Evolutionary conservation across 2,888 invertebrate genomes (phyloP), one percentile per base, ranked within the genome.

Genomic region (Drosophila kanekoi): DNA sequence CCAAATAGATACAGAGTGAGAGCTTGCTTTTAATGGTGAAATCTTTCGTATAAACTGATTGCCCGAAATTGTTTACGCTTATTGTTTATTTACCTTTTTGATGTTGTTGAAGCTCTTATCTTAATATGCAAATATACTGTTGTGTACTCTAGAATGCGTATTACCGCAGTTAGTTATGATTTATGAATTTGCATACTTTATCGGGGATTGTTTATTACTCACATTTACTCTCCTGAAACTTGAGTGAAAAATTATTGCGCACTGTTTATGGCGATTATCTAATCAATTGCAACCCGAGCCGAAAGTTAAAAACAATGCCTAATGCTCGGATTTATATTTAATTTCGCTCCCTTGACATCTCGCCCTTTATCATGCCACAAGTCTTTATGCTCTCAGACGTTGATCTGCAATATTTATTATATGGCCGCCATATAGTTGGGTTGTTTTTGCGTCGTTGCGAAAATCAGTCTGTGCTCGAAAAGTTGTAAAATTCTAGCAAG

Each of bases 371-470:
- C 35, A 43, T 28, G 18, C 33, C 13, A 18, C 35, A 57, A 32
- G 18, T 18, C n/a, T 16, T 35, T 40, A 51, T 52, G 38, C 37
- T 63, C 23, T 23, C 1, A 23, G 23, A 23, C 44, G 53, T 57
- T 51, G 56, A 63, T 63, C 68, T 72, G 60, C 23, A 53, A 49
- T 58, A 45, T 44, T 16, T 71, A 48, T 41, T 65, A 49, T 66
- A 74, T 83, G 54, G 82, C 65, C 51, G 72, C 64, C 69, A 71
- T 81, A 77, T 77, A 79, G 66, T 60, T 60, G 75, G 72, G 66
- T 4, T 23, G 51, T 56, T 82, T 72, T 70, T 82, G 79, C 86
- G 83, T 71, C 81, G 86, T 66, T 78, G 73, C 52, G 43, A 82
- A 80, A 66, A 63, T 43, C 28, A 53, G 40, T 40, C 47, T 38